Conservation (phyloP, 2,888 invertebrate genomes). For the Drosophila mimica region DNA sequence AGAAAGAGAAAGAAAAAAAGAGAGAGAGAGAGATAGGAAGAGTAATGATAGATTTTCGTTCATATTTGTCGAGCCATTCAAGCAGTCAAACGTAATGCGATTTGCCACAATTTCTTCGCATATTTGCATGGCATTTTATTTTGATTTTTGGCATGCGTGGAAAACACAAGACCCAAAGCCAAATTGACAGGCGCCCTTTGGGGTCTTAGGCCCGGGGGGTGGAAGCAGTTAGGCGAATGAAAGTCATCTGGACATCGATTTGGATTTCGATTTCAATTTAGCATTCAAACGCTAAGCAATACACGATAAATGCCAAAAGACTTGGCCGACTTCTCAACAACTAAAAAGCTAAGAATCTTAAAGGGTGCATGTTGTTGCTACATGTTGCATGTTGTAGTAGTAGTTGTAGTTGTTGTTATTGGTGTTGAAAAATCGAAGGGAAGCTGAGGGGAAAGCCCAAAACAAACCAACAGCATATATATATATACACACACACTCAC, state of each 20-base stretch:
- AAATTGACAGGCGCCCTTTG: slow-evolving; percentile 49
- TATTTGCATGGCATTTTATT: background rate
- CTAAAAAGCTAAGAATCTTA: slow-evolving; percentile 3
- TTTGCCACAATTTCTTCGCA: background rate
- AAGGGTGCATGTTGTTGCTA: slow-evolving; percentile 35
- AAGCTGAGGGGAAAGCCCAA: background rate
- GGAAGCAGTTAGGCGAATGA: slow-evolving; percentile 6
- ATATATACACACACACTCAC: slow-evolving; percentile 7
- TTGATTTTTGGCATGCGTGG: background rate
- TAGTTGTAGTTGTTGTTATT: background rate
- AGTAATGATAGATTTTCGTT: background rate
- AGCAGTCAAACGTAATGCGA: background rate
- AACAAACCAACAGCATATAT: slow-evolving; percentile 7
- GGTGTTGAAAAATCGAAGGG: background rate
- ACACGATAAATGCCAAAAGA: slow-evolving; percentile 31
- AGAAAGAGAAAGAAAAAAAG: background rate
- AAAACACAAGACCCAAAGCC: slow-evolving; percentile 2
- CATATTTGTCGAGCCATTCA: background rate
- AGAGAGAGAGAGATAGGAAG: background rate
- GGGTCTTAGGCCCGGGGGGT: slow-evolving; percentile 36
- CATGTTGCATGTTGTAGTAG: slow-evolving; percentile 10
- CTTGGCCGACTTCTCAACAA: background rate
- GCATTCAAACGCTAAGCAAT: slow-evolving; percentile 28
- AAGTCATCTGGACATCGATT: slow-evolving; percentile 36
- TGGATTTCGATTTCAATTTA: slow-evolving; percentile 24